Percentiles rank a stretch among this genome's conserved stretches.
These are phyloP conservation scores for Eurytoma californica DNA, from an alignment of 2,888 invertebrate species.

Conservation along the genomic window DNA sequence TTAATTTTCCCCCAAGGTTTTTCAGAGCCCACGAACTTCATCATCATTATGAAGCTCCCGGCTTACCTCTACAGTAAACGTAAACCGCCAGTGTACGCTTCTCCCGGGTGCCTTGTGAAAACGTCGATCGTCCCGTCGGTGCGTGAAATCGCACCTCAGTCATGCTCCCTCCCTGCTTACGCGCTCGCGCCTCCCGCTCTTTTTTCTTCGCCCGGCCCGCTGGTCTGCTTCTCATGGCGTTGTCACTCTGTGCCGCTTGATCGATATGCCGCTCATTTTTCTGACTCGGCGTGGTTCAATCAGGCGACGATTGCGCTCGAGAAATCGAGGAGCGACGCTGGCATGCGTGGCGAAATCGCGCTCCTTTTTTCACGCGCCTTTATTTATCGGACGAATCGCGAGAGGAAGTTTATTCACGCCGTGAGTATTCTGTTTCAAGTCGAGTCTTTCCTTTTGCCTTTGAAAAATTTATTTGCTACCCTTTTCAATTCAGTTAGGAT, in stretches of 20 bases:
- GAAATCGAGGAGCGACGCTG: slow-evolving; percentile 17
- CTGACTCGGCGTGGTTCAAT: background rate
- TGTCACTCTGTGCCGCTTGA: too few species aligned
- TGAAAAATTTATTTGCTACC: background rate
- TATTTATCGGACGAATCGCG: slow-evolving; percentile 12
- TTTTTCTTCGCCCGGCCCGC: background rate
- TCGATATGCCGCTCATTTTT: too few species aligned
- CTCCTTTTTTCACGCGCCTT: background rate
- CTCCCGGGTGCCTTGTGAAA: slow-evolving; percentile 5
- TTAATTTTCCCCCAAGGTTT: too few species aligned
- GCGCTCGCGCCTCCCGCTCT: background rate
- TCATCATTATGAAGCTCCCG: too few species aligned
- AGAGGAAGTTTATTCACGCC: background rate
- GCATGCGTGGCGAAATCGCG: background rate
- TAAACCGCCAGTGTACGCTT: background rate
- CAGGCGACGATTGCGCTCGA: background rate
- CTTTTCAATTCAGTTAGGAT: background rate
- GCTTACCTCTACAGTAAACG: too few species aligned
- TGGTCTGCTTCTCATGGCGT: too few species aligned
- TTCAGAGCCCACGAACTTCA: too few species aligned
- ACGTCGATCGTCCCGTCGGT: slow-evolving; percentile 48
- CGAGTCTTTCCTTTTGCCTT: background rate
- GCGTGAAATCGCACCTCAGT: slow-evolving; percentile 58
- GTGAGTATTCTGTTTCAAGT: background rate
- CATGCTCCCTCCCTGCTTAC: slow-evolving; percentile 14